A percentile compares a stretch with the other conserved stretches of the same genome.
phyloP scores from a whole-genome alignment of 2,888 invertebrate genomes.

The Lasiommata megera region DNA sequence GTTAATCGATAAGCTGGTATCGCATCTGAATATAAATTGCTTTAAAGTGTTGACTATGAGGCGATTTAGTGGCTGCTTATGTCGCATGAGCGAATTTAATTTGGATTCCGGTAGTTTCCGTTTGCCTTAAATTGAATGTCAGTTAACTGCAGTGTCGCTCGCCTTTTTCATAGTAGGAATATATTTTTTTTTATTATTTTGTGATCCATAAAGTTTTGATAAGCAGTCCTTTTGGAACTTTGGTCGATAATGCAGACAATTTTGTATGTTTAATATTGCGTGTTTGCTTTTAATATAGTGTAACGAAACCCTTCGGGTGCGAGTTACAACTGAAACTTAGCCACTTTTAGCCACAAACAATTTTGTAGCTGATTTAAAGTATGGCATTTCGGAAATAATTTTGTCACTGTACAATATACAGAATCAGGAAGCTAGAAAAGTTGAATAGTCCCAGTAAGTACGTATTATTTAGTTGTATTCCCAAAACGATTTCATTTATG shows the following conservation, averaged over 20 bases:
- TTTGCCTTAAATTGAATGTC: background rate
- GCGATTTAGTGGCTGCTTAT: slow-evolving; percentile 34
- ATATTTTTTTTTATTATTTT: background rate
- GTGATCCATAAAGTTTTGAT: no score
- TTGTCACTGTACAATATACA: no score
- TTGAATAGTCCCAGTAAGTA: background rate
- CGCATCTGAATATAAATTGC: slow-evolving; percentile 54
- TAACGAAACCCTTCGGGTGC: no score
- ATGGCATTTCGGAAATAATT: background rate
- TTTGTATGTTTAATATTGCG: no score
- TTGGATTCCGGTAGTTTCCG: slow-evolving; percentile 12
- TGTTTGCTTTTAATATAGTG: no score
- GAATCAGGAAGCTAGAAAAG: background rate
- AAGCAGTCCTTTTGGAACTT: no score
- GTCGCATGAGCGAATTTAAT: slow-evolving; percentile 29
- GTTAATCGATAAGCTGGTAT: slow-evolving; percentile 59
- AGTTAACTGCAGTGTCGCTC: background rate
- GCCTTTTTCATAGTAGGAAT: background rate
- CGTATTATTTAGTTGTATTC: slow-evolving; percentile 22
- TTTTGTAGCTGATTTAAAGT: no score
- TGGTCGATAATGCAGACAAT: no score
- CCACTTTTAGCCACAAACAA: no score
- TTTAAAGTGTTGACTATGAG: slow-evolving; percentile 44
- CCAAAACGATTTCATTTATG: slow-evolving; percentile 42
- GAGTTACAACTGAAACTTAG: no score